These are phyloP conservation scores for Platysteira castanea DNA, from an alignment of 2,113 vertebrate species.

Conservation along the genomic window DNA sequence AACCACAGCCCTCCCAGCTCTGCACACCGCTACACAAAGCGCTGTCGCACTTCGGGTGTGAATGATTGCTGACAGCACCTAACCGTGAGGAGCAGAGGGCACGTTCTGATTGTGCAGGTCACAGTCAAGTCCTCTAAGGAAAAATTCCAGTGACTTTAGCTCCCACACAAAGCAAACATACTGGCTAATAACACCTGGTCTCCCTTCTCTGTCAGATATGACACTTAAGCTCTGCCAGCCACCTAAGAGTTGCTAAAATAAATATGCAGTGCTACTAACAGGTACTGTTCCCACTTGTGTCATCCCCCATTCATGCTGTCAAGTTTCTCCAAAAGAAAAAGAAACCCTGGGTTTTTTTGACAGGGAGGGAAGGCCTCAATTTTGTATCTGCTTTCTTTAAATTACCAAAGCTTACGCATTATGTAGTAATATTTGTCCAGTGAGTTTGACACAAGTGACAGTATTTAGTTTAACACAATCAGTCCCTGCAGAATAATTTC, in stretches of 20 bases:
- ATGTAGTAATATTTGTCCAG: neutral
- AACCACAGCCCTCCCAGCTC: neutral
- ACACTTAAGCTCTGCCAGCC: neutral
- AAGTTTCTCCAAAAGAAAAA: neutral
- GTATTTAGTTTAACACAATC: neutral
- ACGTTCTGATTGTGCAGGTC: neutral
- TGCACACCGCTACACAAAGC: neutral
- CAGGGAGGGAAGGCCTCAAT: neutral
- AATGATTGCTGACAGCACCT: neutral
- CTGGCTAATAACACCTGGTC: neutral
- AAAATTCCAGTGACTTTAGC: neutral
- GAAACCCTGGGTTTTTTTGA: neutral
- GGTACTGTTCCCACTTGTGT: neutral
- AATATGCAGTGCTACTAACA: neutral
- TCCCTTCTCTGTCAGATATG: neutral
- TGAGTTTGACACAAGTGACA: neutral
- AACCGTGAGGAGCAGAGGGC: neutral
- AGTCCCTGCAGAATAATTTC: neutral
- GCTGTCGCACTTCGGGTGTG: neutral
- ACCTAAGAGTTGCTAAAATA: neutral
- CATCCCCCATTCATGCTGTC: neutral
- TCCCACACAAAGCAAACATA: neutral
- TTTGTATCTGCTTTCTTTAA: neutral
- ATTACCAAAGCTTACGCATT: neutral
- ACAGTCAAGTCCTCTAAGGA: neutral